These are phyloP conservation scores for Diarsia mendica DNA, from an alignment of 2,888 invertebrate genomes.

Conservation along the genomic window DNA sequence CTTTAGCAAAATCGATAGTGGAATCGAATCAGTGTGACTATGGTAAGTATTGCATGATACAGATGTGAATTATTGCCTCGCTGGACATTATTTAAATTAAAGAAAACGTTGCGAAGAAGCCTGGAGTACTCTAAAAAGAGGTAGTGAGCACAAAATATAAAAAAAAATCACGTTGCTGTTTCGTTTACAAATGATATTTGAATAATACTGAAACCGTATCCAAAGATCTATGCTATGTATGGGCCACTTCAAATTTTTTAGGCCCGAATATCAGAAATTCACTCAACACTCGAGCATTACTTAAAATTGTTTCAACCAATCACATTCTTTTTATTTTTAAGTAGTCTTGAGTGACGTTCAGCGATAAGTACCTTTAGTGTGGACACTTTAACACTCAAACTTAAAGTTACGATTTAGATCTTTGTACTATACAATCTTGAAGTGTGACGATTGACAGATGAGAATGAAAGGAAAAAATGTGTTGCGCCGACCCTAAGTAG, in stretches of 20 bases:
- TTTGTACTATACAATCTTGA: background rate
- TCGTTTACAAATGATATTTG: background rate
- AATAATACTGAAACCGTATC: background rate
- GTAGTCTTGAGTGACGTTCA: background rate
- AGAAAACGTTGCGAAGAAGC: background rate
- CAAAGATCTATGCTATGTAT: background rate
- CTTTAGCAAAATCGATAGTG: conserved; percentile 19
- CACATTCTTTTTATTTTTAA: background rate
- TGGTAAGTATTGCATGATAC: conserved; percentile 1
- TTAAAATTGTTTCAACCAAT: background rate
- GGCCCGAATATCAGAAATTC: background rate
- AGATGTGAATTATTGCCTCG: background rate
- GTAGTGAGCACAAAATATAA: background rate
- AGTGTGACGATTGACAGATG: too few relatives aligned
- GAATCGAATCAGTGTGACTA: conserved; percentile 17
- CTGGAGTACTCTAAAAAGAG: too few relatives aligned
- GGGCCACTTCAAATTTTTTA: background rate
- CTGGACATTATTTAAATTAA: background rate
- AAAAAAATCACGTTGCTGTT: background rate
- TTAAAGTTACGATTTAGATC: background rate
- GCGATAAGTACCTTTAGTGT: background rate
- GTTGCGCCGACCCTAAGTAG: too few relatives aligned
- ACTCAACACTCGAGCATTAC: background rate
- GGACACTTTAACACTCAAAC: background rate
- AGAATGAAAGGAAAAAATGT: too few relatives aligned